These are phyloP conservation scores for Strigamia crassipes DNA, from an alignment of 2,888 invertebrate species.

Conservation along the genomic window DNA sequence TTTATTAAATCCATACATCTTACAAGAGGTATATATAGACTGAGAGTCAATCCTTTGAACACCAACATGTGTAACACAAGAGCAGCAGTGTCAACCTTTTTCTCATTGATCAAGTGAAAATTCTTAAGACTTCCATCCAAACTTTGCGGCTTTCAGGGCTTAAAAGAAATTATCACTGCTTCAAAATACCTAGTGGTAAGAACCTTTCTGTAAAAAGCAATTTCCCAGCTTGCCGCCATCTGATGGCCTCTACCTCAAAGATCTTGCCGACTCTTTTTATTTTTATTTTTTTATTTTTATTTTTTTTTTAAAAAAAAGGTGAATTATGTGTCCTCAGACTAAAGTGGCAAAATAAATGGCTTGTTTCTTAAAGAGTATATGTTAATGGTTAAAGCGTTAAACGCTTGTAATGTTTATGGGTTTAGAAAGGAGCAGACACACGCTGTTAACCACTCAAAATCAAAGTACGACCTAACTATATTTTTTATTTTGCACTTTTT, in stretches of 20 bases:
- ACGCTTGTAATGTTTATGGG: no score
- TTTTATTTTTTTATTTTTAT: background rate
- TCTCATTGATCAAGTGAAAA: background rate
- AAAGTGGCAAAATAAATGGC: background rate
- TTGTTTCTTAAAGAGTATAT: background rate
- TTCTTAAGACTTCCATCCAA: background rate
- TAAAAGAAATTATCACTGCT: conserved; percentile 10
- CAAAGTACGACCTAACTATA: no score
- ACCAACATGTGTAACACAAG: background rate
- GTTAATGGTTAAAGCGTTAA: no score
- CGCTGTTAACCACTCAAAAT: no score
- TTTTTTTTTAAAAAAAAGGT: background rate
- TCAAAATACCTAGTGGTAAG: background rate
- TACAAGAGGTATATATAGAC: background rate
- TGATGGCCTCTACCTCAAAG: conserved; percentile 1
- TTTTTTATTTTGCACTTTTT: no score
- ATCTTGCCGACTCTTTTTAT: conserved; percentile 10
- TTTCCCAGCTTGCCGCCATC: conserved; percentile 10
- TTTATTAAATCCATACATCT: conserved; percentile 10
- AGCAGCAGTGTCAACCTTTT: background rate
- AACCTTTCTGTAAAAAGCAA: conserved; percentile 10
- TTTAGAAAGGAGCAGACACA: no score
- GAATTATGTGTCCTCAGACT: background rate
- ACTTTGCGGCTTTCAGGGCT: conserved; percentile 10
- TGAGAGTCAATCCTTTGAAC: background rate